Base-by-base conservation (phyloP, 2,113 vertebrate species). In the Apus apus region DNA sequence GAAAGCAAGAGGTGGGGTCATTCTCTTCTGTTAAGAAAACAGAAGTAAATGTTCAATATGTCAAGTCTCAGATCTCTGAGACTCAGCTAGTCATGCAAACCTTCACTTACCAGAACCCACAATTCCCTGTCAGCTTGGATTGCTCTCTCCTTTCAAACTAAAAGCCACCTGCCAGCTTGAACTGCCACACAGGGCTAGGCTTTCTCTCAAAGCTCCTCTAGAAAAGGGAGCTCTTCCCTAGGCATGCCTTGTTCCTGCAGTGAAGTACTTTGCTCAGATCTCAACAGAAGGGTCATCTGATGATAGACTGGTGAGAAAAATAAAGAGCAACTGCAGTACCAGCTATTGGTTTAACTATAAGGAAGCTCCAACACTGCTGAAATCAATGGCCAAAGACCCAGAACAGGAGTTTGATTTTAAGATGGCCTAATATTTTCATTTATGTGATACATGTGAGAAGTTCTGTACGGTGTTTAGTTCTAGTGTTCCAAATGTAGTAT, bases 1-100 rank as follows among this genome's bases (percentile, higher is more conserved):
- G 62, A 90, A 96, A 89, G 85, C 90, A 96, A 90, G 61, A 93
- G 76, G 92, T 94, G 76, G 61, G 93, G 85, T 95, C 94, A 96
- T 65, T 68, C 48, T 86, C 11, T 86, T 93, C 68, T 88, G 73
- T 79, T 92, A 88, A 84, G 82, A 92, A 96, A 93, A 95, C 68
- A 94, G 90, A 90, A 95, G 83, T 79, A 90, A 86, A 21, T 77
- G 90, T 86, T 92, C 48, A 93, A 93, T 72, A 81, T 74, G 82
- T 90, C 79, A 95, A 90, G 86, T 22, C 61, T 93, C 68, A 93
- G 75, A 90, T 88, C 88, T 84, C 92, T 88, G 60, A 85, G 64
- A 57, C 76, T 93, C 18, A 0, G 56, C 64, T 86, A 88, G 15
- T 60, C 72, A 86, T 72, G 87, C 87, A 93, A 91, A 80, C 65